phyloP scores from a whole-genome alignment of 2,113 vertebrate genomes.

The Calyptomena viridis region DNA sequence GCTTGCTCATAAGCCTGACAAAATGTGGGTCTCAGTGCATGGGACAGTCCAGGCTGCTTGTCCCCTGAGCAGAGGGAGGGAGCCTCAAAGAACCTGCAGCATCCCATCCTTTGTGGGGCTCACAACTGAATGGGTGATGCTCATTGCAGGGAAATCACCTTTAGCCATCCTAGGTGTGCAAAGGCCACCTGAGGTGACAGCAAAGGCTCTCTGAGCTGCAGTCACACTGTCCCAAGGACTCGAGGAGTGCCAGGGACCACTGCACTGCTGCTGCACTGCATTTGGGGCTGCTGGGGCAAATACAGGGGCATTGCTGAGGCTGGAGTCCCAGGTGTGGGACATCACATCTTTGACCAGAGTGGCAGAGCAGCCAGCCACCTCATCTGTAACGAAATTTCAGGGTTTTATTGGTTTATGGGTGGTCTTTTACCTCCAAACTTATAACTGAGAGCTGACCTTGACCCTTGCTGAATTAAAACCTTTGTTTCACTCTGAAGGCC shows the following conservation, averaged over 20 bases:
- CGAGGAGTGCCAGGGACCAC: rapidly evolving
- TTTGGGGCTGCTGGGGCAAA: neutral
- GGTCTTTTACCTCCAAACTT: neutral
- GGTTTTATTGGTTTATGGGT: neutral
- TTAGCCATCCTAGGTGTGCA: neutral
- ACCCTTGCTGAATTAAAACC: neutral
- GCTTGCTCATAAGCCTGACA: neutral
- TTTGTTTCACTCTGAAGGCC: neutral
- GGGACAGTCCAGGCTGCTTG: neutral
- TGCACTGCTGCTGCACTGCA: rapidly evolving
- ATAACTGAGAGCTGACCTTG: neutral
- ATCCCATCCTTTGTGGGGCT: neutral
- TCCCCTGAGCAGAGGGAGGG: neutral
- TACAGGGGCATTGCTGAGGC: neutral
- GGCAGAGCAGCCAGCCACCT: neutral
- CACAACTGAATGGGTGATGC: rapidly evolving
- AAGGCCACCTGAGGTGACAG: neutral
- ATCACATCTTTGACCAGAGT: neutral
- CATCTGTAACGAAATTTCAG: neutral
- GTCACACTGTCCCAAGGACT: neutral
- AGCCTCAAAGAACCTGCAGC: neutral
- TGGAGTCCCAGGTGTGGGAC: neutral
- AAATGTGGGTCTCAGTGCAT: neutral
- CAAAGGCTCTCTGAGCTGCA: neutral
- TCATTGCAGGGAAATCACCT: neutral